Base-by-base conservation (phyloP, 2,888 invertebrate genomes). In the Bellardia bayeri region DNA sequence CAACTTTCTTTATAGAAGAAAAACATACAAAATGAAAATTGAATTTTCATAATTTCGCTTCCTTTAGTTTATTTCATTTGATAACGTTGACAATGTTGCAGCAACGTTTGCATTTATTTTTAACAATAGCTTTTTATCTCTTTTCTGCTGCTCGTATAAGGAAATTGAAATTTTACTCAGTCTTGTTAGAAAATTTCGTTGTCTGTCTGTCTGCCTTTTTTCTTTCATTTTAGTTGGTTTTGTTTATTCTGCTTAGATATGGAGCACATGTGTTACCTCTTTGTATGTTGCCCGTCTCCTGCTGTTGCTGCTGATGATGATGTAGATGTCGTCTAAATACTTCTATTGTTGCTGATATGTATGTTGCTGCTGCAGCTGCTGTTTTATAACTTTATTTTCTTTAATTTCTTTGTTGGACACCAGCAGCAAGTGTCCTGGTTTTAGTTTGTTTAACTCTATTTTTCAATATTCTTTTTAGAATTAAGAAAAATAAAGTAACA, bases 91-190 rank as follows among this genome's bases (percentile, higher is more conserved):
- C 58, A 71, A 58, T 80, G 42, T 56, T 85, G 54, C 74, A 54
- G 68, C 85, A 74, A 54, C 51, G 69, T 75, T 69, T 37, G 74
- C 80, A 80, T 16, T 69, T 69, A 76, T 51, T 51, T 68, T 66
- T 54, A 71, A 71, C 33, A 64, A 76, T 49, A 49, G 16, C 23
- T 23, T 16, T 56, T 56, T n/a, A 3, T 54, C 14, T 54, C 51
- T 49, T 49, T 6, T 2, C 23, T 13, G 30, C 0, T 68, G 7
- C 49, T 75, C 5, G 37, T 76, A 61, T 40, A 54, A 82, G 87
- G 84, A 82, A 81, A 84, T 84, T 87, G 84, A 76, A 87, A 87
- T 84, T 78, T 84, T 84, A 78, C 61, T 72, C 30, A 42, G 64
- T 58, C 58, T 83, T 76, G 63, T 64, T 75, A 68, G 71, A 69